Evolutionary conservation across 2,888 invertebrate genomes (phyloP).

Genomic region (Dicyrtomina minuta): DNA sequence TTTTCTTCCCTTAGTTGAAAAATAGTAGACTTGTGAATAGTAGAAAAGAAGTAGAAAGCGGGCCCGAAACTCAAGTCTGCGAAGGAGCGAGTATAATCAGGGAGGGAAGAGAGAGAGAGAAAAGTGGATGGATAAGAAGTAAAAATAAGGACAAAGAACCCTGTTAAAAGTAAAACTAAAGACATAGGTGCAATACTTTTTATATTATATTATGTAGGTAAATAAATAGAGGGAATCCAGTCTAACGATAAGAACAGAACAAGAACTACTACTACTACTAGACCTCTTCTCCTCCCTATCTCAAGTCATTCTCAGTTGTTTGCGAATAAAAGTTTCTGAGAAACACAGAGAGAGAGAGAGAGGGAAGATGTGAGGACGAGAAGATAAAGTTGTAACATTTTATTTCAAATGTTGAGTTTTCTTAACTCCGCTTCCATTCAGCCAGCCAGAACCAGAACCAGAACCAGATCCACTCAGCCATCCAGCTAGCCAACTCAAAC

Average conservation of each 20-base stretch:
- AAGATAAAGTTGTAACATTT: constrained; percentile 28
- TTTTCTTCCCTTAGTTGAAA: no score
- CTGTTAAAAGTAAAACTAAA: background rate
- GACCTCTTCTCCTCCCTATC: background rate
- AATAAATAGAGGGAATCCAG: no score
- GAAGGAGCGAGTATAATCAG: no score
- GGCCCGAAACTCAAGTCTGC: no score
- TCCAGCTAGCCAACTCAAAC: background rate
- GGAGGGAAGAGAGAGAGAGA: background rate
- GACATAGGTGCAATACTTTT: background rate
- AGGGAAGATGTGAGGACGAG: constrained; percentile 22
- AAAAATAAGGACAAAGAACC: no score
- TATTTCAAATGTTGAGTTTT: background rate
- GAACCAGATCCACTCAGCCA: background rate
- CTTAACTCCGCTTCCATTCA: background rate
- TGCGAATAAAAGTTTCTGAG: constrained; percentile 17
- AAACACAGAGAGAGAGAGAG: background rate
- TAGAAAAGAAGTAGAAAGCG: no score
- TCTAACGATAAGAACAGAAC: no score
- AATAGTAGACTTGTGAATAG: no score
- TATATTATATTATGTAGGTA: no score
- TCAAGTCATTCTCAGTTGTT: constrained; percentile 12
- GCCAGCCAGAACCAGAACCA: background rate
- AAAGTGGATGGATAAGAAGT: background rate
- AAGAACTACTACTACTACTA: background rate